Evolutionary conservation across 2,888 invertebrate species (phyloP), one percentile per base, ranked within the genome.

Genomic region (Synergus gifuensis): DNA sequence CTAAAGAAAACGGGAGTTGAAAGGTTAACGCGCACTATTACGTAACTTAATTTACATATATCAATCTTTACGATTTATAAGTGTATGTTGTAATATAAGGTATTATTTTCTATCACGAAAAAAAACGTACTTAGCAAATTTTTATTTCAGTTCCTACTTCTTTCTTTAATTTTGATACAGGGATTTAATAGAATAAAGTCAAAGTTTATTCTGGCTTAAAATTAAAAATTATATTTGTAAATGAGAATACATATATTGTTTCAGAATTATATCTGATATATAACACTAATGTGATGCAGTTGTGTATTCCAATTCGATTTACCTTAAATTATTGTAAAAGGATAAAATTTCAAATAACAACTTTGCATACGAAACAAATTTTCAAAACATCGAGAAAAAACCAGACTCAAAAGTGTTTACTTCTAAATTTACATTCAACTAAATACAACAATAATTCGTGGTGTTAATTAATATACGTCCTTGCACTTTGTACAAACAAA

Each of bases 211-310:
- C 36, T 44, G 67, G 44, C 46, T 42, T 86, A 82, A 85, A 88
- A 86, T 85, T 86, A 67, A 85, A 88, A 88, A 88, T 88, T 88
- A 88, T 88, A 88, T 89, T 88, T 88, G 82, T 79, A 83, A 86
- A 86, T 85, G 78, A 85, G 80, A 84, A 86, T 86, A 86, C 84
- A 80, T 80, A 84, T 87, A 84, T 88, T 77, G 80, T 62, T 82
- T 79, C 36, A 54, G 54, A 73, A 49, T 54, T 73, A 73, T 4
- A 73, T 73, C n/a, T 40, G 73, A n/a, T 73, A 28, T 73, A 73
- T n/a, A 36, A 54, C 49, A 54, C 9, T 40, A 73, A 73, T 36
- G 36, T 16, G 36, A 7, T 18, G 54, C 11, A 73, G n/a, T 73
- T 36, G 18, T 40, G 44, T 42, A 44, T 42, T 14, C 5, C 22